These are phyloP conservation scores for Tenthredo scrophulariae DNA, from an alignment of 2,888 invertebrate genomes.

Conservation along the genomic window DNA sequence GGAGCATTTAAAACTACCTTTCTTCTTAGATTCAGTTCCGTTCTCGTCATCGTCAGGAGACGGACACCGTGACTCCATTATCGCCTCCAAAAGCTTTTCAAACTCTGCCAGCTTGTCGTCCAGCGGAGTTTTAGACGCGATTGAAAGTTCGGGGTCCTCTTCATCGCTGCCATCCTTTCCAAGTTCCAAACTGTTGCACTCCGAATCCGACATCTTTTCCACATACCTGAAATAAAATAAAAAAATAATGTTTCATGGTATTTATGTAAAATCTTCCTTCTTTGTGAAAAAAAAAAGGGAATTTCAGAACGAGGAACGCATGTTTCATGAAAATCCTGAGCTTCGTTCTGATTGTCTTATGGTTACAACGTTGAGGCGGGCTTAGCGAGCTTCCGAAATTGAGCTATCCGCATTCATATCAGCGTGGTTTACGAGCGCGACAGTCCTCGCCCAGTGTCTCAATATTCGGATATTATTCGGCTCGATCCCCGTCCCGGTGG, in stretches of 20 bases:
- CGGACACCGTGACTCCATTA: slow-evolving; percentile 69
- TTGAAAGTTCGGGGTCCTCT: slow-evolving; percentile 56
- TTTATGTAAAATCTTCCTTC: background rate
- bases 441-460: slow-evolving; percentile 70
- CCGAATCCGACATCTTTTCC: slow-evolving; percentile 69
- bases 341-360: slow-evolving; percentile 42
- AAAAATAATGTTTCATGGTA: background rate
- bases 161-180: slow-evolving; percentile 54
- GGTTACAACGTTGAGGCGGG: background rate
- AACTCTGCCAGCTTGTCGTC: slow-evolving; percentile 74
- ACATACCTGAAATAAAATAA: background rate
- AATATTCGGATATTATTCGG: slow-evolving; percentile 75
- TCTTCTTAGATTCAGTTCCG: slow-evolving; percentile 31
- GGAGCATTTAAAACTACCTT: slow-evolving; percentile 9
- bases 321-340: background rate
- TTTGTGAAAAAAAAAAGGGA: background rate
- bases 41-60: slow-evolving; percentile 69
- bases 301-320: slow-evolving; percentile 5
- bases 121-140: slow-evolving; percentile 59
- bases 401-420: slow-evolving; percentile 68
- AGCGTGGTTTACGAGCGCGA: slow-evolving; percentile 70
- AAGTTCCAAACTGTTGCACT: slow-evolving; percentile 64
- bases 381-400: slow-evolving; percentile 61
- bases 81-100: slow-evolving; percentile 72
- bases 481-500: slow-evolving; percentile 41